phyloP scores from a whole-genome alignment of 64 coral and sea anemone genomes.

The Stylophora pistillata region DNA sequence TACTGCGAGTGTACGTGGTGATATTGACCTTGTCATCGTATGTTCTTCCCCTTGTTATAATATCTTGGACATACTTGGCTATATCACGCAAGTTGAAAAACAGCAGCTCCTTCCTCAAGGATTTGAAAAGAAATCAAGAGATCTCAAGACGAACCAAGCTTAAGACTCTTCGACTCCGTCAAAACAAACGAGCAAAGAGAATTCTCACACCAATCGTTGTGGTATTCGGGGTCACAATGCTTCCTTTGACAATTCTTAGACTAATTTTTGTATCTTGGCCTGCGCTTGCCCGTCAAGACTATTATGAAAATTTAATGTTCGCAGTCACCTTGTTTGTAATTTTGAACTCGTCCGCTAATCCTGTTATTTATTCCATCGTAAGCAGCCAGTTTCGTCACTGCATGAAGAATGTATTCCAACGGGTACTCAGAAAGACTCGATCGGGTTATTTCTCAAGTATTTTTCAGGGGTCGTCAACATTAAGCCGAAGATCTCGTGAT shows the following conservation, averaged over 20 bases:
- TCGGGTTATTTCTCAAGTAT: too few relatives aligned
- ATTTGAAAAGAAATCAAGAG: background rate
- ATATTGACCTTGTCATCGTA: conserved; percentile 28
- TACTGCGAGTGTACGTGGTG: background rate
- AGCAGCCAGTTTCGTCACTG: conserved; percentile 59
- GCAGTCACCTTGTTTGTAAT: conserved; percentile 23
- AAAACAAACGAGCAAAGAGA: conserved; percentile 62
- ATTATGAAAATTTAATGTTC: conserved; percentile 30
- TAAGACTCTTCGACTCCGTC: conserved; percentile 30
- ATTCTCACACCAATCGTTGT: conserved; percentile 62
- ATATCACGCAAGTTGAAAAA: conserved; percentile 36
- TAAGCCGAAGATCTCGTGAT: too few relatives aligned
- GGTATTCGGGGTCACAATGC: conserved; percentile 57
- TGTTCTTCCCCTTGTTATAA: conserved; percentile 35
- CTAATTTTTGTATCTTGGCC: conserved; percentile 27
- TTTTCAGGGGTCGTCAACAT: background rate
- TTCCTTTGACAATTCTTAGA: conserved; percentile 47
- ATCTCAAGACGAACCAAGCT: background rate
- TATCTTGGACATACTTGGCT: conserved; percentile 29
- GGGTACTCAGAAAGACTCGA: too few relatives aligned
- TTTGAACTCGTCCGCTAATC: conserved; percentile 57
- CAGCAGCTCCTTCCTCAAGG: conserved; percentile 31
- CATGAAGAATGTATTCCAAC: background rate
- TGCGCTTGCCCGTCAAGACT: background rate
- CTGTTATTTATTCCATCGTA: conserved; percentile 61